Base-by-base conservation (phyloP, 2,888 invertebrate genomes). In the Eupeodes latifasciatus region DNA sequence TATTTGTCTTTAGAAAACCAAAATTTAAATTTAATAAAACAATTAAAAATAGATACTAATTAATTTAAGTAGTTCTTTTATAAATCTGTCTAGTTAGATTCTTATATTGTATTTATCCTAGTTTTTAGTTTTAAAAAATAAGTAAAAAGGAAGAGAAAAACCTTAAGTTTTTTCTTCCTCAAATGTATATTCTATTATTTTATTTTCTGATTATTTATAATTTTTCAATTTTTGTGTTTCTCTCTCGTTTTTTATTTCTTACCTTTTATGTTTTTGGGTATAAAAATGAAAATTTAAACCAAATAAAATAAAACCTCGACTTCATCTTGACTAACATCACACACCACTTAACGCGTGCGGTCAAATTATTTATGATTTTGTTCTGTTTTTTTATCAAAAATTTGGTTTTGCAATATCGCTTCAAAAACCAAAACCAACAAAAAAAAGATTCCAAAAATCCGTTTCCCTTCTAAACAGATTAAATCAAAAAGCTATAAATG, bases 391-490 rank as follows among this genome's bases (percentile, higher is more conserved):
- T 40, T 4, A 89, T 81, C 69, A 86, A 27, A 62, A 64, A 47
- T 49, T 71, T 71, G 71, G 40, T 55, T 55, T 55, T 71, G 40
- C 40, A 55, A 71, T 71, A 82, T 79, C 67, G 66, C 34, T 47
- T 44, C 5, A 72, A 61, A 93, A 93, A 91, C 91, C 93, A 92
- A 92, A 94, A 93, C 5, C 36, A 27, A 59, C 0, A 34, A 55
- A 76, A 27, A 67, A 86, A 90, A 93, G 93, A 91, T 94, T 93
- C 91, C 93, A 92, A 92, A 94, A 94, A 93, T 93, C 94, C 92
- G 92, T 92, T 92, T 93, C 93, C 92, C 93, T 93, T 92, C 92
- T 93, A 90, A 94, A 92, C 93, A 93, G 93, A 92, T 92, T 93
- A 90, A 93, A 93, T 93, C 93, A 93, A 89, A 93, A 92, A 92